phyloP scores from a whole-genome alignment of 2,113 vertebrate genomes.

The Dendrocopos noguchii region DNA sequence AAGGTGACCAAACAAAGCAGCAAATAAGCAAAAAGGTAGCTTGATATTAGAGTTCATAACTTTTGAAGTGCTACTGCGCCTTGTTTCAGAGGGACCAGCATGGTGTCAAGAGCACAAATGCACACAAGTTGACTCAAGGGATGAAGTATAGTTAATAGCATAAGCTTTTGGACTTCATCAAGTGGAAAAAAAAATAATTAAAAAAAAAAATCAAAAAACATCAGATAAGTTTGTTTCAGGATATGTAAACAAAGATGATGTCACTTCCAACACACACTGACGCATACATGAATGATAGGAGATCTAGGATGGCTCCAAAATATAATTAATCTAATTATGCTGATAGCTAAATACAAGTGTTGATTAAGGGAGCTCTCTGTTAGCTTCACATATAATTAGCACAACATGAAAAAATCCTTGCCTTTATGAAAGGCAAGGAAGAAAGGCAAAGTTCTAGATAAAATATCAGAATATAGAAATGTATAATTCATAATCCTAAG shows the following conservation, averaged over 20 bases:
- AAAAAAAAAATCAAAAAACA: neutral
- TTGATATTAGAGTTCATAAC: neutral
- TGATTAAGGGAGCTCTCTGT: constrained; percentile 20
- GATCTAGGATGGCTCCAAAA: constrained; percentile 7
- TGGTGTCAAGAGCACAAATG: neutral
- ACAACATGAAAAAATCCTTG: neutral
- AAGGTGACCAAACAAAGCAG: neutral
- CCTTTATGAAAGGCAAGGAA: neutral
- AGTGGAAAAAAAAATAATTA: neutral
- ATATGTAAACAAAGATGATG: neutral
- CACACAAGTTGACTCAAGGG: neutral
- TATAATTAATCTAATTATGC: constrained; percentile 42
- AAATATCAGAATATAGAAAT: neutral
- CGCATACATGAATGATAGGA: neutral
- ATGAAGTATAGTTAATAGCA: neutral
- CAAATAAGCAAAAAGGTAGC: neutral
- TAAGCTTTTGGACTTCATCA: neutral
- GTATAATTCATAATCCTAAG: neutral
- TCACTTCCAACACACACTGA: neutral
- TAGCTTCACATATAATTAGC: constrained; percentile 24
- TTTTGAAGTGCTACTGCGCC: neutral
- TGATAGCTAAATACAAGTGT: constrained; percentile 16
- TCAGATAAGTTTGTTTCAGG: neutral
- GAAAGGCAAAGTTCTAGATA: constrained; percentile 10
- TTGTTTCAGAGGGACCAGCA: neutral